These are phyloP conservation scores for Callocephalon fimbriatum DNA, from an alignment of 2,113 vertebrate species.

Conservation along the genomic window DNA sequence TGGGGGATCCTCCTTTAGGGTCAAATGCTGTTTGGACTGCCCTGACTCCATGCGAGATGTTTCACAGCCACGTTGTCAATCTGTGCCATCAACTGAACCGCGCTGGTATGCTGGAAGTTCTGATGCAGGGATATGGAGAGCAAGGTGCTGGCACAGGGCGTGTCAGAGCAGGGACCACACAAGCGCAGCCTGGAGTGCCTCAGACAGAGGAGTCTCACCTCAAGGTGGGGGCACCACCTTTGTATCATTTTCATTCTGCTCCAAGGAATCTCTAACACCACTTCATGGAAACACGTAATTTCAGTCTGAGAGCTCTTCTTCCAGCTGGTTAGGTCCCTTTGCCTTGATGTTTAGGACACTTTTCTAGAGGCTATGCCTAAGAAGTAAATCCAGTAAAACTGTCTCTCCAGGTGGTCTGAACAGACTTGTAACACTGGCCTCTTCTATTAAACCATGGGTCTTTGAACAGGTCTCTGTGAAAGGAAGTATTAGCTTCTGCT, in stretches of 20 bases:
- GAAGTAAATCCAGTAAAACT: neutral
- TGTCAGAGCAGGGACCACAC: fast-evolving
- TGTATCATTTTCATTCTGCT: neutral
- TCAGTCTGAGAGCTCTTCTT: neutral
- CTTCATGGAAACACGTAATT: neutral
- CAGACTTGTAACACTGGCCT: neutral
- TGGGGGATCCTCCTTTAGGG: neutral
- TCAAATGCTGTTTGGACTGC: neutral
- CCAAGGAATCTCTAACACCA: neutral
- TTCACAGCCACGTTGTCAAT: neutral
- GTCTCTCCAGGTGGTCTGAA: neutral
- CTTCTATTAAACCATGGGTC: neutral
- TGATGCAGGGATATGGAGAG: fast-evolving
- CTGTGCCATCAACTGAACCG: neutral
- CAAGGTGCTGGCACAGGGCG: fast-evolving
- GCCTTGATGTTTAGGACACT: neutral
- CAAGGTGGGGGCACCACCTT: fast-evolving
- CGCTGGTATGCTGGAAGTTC: fast-evolving
- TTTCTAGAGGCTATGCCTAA: neutral
- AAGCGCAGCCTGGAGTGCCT: neutral
- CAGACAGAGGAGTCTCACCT: neutral
- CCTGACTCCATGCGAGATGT: fast-evolving
- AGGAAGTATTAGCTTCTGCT: neutral
- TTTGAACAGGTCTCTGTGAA: neutral
- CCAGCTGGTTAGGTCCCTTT: neutral